Percentiles rank a stretch among this genome's conserved stretches.
These are phyloP conservation scores for Tyria jacobaeae DNA, from an alignment of 2,888 invertebrate species.

Conservation along the genomic window DNA sequence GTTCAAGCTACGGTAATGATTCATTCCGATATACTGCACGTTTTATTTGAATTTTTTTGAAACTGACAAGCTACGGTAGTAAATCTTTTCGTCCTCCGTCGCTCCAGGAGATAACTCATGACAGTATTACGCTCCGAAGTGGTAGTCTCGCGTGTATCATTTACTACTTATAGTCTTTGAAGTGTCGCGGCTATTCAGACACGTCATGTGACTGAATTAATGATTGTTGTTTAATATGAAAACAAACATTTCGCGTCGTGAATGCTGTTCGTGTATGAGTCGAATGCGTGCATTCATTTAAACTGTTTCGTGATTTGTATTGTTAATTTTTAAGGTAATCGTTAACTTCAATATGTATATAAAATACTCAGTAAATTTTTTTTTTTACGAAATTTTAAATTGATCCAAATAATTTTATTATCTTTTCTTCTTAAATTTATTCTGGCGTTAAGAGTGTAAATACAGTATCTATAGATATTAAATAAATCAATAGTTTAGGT, in stretches of 20 bases:
- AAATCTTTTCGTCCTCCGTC: conserved; percentile 19
- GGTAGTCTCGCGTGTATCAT: conserved; percentile 34
- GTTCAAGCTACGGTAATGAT: no score
- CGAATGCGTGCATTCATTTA: conserved; percentile 24
- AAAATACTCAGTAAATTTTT: no score
- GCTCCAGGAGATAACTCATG: conserved; percentile 27
- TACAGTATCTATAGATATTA: background rate
- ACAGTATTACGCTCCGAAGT: conserved; percentile 42
- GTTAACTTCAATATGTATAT: background rate
- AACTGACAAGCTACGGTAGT: conserved; percentile 3
- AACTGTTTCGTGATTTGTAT: conserved; percentile 16
- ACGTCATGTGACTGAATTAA: conserved; percentile 47
- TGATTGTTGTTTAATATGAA: conserved; percentile 21
- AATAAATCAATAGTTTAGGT: background rate
- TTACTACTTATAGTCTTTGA: conserved; percentile 43
- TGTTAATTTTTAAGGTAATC: conserved; percentile 3
- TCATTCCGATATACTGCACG: no score
- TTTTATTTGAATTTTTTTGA: no score
- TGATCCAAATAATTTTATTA: background rate
- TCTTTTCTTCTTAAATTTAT: background rate
- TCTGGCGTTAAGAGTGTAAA: conserved; percentile 1
- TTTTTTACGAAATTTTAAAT: no score
- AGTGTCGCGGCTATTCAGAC: conserved; percentile 32
- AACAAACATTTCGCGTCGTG: conserved; percentile 18
- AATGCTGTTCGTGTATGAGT: conserved; percentile 24